Evolutionary conservation across 2,888 invertebrate genomes (phyloP).

Genomic region (Philhelius pedissequus): DNA sequence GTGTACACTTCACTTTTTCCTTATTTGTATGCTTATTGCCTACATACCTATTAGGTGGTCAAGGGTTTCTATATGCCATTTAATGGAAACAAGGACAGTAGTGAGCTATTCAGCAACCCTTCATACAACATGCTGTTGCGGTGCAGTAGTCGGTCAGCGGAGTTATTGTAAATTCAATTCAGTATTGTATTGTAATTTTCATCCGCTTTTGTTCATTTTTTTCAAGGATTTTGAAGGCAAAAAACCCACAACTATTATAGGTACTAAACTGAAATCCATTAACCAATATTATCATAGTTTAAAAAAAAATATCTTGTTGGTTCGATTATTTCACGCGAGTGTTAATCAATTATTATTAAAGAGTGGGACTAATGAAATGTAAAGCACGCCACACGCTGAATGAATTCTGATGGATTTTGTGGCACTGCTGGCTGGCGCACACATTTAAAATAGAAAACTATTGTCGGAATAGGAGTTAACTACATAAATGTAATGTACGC

Average conservation of each 20-base stretch:
- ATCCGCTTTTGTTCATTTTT: neutral
- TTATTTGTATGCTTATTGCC: neutral
- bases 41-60: neutral
- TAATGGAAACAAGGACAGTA: neutral
- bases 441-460: neutral
- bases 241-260: neutral
- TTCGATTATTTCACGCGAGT: constrained; percentile 12
- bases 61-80: neutral
- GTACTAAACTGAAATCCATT: neutral
- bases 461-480: neutral
- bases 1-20: neutral
- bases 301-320: neutral
- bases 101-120: neutral
- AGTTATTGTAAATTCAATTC: constrained; percentile 22
- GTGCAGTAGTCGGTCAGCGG: constrained; percentile 38
- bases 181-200: constrained; percentile 27
- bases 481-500: no score
- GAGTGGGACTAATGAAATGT: constrained; percentile 43
- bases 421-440: neutral
- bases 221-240: neutral
- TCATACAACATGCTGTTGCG: constrained; percentile 30
- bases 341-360: neutral
- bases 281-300: neutral
- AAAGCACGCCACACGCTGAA: constrained; percentile 32
- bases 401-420: constrained; percentile 39